Evolutionary conservation across 2,888 invertebrate species (phyloP).

Genomic region (Parascotia fuliginaria): DNA sequence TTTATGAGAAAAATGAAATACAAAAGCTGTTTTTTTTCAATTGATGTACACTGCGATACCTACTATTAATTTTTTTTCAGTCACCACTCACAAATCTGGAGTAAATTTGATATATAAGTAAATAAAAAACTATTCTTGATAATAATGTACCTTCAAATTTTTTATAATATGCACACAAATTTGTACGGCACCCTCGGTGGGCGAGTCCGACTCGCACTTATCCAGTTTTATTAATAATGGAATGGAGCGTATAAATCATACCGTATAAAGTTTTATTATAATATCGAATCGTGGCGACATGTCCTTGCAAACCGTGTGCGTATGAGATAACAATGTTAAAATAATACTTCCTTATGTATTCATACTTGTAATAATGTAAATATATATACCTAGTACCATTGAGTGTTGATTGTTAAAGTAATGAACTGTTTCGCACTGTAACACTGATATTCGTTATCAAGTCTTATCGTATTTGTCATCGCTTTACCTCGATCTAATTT

Average conservation of each 20-base stretch:
- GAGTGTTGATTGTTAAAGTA: constrained; percentile 25
- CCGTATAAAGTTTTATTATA: constrained; percentile 27
- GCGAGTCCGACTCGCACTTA: too few relatives aligned
- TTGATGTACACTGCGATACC: too few relatives aligned
- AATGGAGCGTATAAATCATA: constrained; percentile 9
- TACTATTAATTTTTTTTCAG: too few relatives aligned
- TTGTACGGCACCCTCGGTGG: too few relatives aligned
- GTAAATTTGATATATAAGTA: too few relatives aligned
- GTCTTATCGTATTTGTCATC: constrained; percentile 67
- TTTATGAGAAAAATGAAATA: too few relatives aligned
- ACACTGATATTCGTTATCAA: constrained; percentile 62
- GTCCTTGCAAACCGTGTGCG: constrained; percentile 33
- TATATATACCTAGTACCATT: constrained; percentile 22
- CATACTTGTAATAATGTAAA: constrained; percentile 15
- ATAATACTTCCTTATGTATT: constrained; percentile 45
- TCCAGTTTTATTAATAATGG: neutral
- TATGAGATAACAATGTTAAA: constrained; percentile 41
- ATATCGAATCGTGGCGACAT: constrained; percentile 35
- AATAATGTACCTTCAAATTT: too few relatives aligned
- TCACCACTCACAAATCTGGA: too few relatives aligned
- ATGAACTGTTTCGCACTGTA: constrained; percentile 53
- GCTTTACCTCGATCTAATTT: constrained; percentile 72
- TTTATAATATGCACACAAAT: too few relatives aligned
- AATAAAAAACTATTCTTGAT: too few relatives aligned
- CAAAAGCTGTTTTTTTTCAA: too few relatives aligned